Base-by-base conservation (phyloP, 1,140 invertebrate species). In the Dermatophagoides farinae region DNA sequence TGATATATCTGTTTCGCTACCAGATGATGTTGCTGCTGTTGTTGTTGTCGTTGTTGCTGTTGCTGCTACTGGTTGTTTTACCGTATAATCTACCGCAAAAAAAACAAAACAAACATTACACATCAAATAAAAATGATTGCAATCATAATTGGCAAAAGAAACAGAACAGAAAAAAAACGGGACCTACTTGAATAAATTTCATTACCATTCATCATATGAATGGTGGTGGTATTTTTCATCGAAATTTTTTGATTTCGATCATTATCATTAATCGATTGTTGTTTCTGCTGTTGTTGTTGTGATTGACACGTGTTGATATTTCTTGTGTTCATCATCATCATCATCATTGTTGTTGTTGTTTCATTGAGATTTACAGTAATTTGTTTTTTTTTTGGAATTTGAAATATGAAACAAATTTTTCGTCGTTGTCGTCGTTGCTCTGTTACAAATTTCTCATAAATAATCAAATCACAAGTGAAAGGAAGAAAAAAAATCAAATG, bases 1-100 rank as follows among this genome's bases (percentile, higher is more conserved):
- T 40, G 85, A 88, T 51, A 88, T 81, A 77, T 90, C 86, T 23
- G 86, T 88, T 72, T 90, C 86, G 74, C 85, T 88, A 22, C 86
- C 86, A 68, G 73, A 75, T 62, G 65, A 66, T 37, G 53, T 55
- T 31, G 31, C 8, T 31, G 31, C 8, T 31, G 31, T 31, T 31
- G 31, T 31, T 31, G 31, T 31, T 31, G 2, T 2, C 31, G 31
- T 4, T 31, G 31, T 12, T 44, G 31, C 31, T 31, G 31, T 31
- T 31, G 31, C 31, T 31, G 31, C n/a, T n/a, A n/a, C n/a, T n/a
- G n/a, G n/a, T 44, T 55, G 53, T 23, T 55, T 55, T n/a, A 23
- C 50, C 50, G 53, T 25, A 38, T 55, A 55, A 44, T 55, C 53
- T 55, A 55, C 10, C 2, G 23, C 4, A 20, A 55, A 20, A 23